Conservation (phyloP, 2,797 vertebrate species). For the Danio choprae region DNA sequence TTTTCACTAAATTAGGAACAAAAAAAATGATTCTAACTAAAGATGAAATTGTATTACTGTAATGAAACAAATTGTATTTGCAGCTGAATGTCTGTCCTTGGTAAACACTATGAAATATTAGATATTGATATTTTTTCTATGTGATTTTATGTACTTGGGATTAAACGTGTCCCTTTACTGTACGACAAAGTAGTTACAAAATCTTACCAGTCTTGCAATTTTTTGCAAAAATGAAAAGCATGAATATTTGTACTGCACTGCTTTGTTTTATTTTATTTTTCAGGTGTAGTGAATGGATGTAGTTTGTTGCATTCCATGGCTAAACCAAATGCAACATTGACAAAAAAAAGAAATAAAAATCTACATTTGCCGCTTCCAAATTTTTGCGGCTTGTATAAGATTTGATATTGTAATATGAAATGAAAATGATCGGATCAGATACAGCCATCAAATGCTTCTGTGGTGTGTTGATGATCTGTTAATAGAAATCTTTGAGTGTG, state of each 20-base stretch:
- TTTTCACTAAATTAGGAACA: slow-evolving; percentile 45
- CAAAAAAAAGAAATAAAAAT: background rate
- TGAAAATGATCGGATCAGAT: background rate
- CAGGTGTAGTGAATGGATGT: slow-evolving; percentile 42
- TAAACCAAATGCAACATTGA: slow-evolving; percentile 60
- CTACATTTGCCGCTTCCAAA: slow-evolving; percentile 5
- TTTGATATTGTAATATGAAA: slow-evolving; percentile 10
- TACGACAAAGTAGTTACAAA: slow-evolving; percentile 61
- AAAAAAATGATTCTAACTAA: slow-evolving; percentile 45
- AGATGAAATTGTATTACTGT: slow-evolving; percentile 59
- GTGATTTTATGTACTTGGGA: slow-evolving; percentile 67
- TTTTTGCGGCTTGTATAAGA: slow-evolving; percentile 14
- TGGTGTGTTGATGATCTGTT: slow-evolving; percentile 20
- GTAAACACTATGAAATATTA: slow-evolving; percentile 66
- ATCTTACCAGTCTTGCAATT: slow-evolving; percentile 45
- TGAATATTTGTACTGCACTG: slow-evolving; percentile 50
- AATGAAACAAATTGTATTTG: slow-evolving; percentile 58
- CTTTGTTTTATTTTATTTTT: slow-evolving; percentile 25
- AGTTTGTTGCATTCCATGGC: slow-evolving; percentile 54
- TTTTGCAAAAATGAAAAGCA: slow-evolving; percentile 54
- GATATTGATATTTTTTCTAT: slow-evolving; percentile 70
- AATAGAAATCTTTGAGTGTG: slow-evolving; percentile 12
- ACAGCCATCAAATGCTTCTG: slow-evolving; percentile 3
- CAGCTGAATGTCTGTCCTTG: slow-evolving; percentile 74
- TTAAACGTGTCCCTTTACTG: slow-evolving; percentile 64